A percentile compares a stretch with the other conserved stretches of the same genome.
Conservation (phyloP, 2,113 vertebrate genomes). For the Gallinago undulata region DNA sequence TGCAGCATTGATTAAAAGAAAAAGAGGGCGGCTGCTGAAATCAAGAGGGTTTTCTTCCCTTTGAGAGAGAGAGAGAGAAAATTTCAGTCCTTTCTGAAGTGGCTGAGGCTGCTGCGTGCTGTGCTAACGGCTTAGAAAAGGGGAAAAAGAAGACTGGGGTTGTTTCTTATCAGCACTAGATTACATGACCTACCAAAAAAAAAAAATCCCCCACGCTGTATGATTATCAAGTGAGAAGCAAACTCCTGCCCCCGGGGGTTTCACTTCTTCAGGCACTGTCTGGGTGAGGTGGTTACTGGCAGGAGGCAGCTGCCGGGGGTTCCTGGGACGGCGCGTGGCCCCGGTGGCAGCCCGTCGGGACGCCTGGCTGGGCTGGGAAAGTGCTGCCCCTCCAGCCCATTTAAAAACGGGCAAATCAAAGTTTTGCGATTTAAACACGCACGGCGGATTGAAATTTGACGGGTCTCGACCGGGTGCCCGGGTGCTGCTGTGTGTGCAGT, state of each 20-base stretch:
- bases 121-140: conserved; percentile 8
- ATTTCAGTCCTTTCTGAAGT: not conserved
- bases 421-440: not conserved
- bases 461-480: not conserved
- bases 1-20: not conserved
- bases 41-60: not conserved
- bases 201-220: not conserved
- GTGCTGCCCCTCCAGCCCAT: not conserved
- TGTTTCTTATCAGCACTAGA: conserved; percentile 52
- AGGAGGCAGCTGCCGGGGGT: not conserved
- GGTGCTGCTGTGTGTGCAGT: no score
- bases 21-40: not conserved
- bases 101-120: not conserved
- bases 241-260: not conserved
- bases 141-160: not conserved
- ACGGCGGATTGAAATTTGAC: not conserved
- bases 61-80: not conserved
- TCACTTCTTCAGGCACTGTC: not conserved
- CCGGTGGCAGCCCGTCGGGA: not conserved
- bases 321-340: not conserved
- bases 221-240: not conserved
- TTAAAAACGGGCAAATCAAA: not conserved
- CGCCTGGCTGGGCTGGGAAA: not conserved
- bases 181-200: not conserved
- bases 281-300: not conserved